Evolutionary conservation across 2,888 invertebrate species (phyloP), one percentile per base, ranked within the genome.

Genomic region (Leucophora obtusa): DNA sequence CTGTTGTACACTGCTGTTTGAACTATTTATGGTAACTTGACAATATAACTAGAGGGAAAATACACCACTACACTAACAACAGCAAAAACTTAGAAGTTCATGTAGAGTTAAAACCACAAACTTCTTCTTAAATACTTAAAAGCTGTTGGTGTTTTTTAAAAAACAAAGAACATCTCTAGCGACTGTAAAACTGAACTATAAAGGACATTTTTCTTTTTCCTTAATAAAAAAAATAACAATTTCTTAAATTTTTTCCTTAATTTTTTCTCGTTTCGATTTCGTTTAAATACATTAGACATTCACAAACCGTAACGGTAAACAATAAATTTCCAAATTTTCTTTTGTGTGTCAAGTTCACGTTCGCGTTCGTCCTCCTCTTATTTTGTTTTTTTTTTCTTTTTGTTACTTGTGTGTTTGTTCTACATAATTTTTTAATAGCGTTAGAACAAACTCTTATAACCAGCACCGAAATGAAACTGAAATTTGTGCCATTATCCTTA

Each of bases 381-480:
- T 28, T 28, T 28, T 28, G 3, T 28, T 3, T 28, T 60, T 66
- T 66, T 28, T 28, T 28, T 3, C 6, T 60, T 66, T 66, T 59
- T 62, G 21, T 43, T 62, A 35, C 35, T 74, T 33, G 33, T 59
- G 10, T 54, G 50, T 54, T 56, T 43, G 79, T 72, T 78, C 18
- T 53, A 74, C 43, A 81, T 66, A 66, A 60, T 21, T 62, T 50
- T 11, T 60, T 18, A 54, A 18, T 33, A 59, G 77, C 81, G 75
- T 66, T 63, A 21, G 15, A 58, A 50, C 28, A 56, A 77, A 70
- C 79, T 72, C 65, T 79, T 79, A 58, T 65, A 79, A 68, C 79
- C 70, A 78, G 73, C 62, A 79, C 76, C 82, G 79, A 82, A 82
- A 79, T 79, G 82, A 82, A 79, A 82, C 79, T 82, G 79, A 82